A percentile compares a stretch with the other conserved stretches of the same genome.
These are phyloP conservation scores for Lepidonotus clava DNA, from an alignment of 2,888 invertebrate genomes.

Conservation along the genomic window DNA sequence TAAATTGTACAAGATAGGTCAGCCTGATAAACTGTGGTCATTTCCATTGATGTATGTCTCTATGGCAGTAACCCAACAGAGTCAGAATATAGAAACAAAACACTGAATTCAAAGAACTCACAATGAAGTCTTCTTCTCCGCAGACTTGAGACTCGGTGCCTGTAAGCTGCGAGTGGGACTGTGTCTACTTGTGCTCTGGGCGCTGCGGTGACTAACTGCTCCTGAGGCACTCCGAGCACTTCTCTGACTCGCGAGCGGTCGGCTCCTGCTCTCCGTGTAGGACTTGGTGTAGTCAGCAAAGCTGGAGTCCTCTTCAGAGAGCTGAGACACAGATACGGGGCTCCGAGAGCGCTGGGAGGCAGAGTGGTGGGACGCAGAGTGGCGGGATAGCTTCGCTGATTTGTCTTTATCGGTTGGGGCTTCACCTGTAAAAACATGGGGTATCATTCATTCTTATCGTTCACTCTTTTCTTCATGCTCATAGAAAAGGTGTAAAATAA, in stretches of 20 bases:
- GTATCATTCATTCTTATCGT: too few relatives aligned
- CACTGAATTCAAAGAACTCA: neutral
- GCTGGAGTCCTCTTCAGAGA: conserved; percentile 60
- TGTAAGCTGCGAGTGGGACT: neutral
- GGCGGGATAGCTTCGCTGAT: neutral
- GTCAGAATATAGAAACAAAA: too few relatives aligned
- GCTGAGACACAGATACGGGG: conserved; percentile 40
- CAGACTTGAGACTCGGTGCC: neutral
- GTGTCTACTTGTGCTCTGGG: neutral
- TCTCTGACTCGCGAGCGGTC: neutral
- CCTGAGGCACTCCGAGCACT: neutral
- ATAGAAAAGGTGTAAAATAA: too few relatives aligned
- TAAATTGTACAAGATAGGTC: too few relatives aligned
- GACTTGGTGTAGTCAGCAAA: conserved; percentile 53
- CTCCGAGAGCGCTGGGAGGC: conserved; percentile 18
- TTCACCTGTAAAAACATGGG: neutral
- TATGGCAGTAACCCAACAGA: too few relatives aligned
- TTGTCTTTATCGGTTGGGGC: conserved; percentile 1
- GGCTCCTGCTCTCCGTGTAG: conserved; percentile 14
- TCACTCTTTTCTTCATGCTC: too few relatives aligned
- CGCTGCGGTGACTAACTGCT: conserved; percentile 13
- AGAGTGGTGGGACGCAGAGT: neutral
- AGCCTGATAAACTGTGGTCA: too few relatives aligned
- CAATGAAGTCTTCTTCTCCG: conserved; percentile 17
- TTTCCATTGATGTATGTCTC: too few relatives aligned